Percentiles rank a stretch among this genome's conserved stretches.
Conservation (phyloP, 2,797 vertebrate species). For the Brachyalestes nurse region DNA sequence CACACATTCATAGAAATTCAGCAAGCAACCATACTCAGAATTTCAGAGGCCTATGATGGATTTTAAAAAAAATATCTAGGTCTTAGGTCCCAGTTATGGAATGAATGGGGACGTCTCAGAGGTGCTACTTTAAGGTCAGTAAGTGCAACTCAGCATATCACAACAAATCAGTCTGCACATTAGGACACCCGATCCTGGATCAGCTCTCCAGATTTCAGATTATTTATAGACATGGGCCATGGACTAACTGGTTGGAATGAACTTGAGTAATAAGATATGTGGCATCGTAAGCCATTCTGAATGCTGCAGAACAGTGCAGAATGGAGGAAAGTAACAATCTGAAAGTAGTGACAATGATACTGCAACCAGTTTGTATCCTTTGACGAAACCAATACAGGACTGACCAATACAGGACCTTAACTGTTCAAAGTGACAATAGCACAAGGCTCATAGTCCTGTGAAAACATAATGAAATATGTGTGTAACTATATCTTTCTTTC, state of each 20-base stretch:
- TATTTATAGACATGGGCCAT: background rate
- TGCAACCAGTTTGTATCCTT: background rate
- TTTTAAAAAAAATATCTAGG: background rate
- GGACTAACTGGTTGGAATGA: background rate
- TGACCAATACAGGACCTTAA: background rate
- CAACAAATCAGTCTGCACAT: background rate
- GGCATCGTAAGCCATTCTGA: background rate
- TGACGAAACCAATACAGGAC: background rate
- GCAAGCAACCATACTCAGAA: background rate
- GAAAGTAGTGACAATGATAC: background rate
- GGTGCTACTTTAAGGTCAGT: background rate
- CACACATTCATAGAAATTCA: background rate
- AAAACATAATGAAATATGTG: constrained; percentile 10
- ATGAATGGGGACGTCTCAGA: background rate
- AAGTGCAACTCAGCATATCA: background rate
- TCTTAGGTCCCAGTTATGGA: background rate
- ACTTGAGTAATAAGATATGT: background rate
- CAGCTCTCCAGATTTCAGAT: background rate
- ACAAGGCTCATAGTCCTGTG: constrained; percentile 13
- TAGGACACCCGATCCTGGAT: background rate
- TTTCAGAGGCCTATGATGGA: background rate
- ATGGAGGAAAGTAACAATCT: background rate
- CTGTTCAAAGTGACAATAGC: background rate
- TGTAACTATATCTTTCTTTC: constrained; percentile 29
- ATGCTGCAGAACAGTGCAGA: background rate